Conservation (phyloP, 1,140 invertebrate species). For the Lamellibrachia luymesi region DNA sequence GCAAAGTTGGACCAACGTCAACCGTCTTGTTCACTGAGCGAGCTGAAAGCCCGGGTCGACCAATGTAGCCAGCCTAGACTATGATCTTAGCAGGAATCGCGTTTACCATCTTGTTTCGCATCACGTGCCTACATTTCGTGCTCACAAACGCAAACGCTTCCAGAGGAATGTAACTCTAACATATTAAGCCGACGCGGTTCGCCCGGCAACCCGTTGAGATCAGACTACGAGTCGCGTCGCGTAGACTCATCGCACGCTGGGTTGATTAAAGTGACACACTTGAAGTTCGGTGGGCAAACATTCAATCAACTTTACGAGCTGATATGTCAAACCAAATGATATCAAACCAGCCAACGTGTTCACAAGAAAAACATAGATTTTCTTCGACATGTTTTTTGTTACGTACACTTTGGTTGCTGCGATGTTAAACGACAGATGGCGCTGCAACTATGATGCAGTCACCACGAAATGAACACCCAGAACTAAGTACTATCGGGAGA, state of each 20-base stretch:
- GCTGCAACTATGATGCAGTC: not conserved
- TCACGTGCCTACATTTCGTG: not conserved
- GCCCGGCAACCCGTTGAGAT: too few relatives aligned
- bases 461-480: not conserved
- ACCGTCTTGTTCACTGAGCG: not conserved
- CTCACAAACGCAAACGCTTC: not conserved
- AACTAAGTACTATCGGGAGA: not conserved
- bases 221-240: not conserved
- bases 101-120: not conserved
- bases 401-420: not conserved
- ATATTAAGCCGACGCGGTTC: not conserved
- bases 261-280: too few relatives aligned
- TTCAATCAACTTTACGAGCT: not conserved
- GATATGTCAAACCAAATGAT: not conserved
- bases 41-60: not conserved
- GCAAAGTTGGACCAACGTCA: not conserved
- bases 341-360: not conserved
- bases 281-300: too few relatives aligned
- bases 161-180: not conserved
- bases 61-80: not conserved
- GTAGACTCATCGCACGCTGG: not conserved
- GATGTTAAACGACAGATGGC: not conserved
- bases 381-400: not conserved
- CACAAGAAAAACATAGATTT: not conserved
- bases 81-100: not conserved